Evolutionary conservation across 2,888 invertebrate genomes (phyloP).

Genomic region (Ophion ellenae): DNA sequence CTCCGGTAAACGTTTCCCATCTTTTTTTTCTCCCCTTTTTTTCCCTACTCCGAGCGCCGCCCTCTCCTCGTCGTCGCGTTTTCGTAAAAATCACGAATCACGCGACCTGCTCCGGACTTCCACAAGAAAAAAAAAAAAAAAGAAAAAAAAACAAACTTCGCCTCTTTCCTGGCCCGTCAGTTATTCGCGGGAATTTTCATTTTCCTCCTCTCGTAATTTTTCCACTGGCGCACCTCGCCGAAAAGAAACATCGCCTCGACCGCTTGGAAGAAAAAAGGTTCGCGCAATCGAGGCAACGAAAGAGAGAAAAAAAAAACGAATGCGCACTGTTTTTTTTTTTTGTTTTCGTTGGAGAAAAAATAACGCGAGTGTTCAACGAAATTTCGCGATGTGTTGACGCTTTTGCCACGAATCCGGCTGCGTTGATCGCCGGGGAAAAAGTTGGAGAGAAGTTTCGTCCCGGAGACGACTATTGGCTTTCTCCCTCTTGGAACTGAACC

Average conservation of each 20-base stretch:
- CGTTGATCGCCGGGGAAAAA: background rate
- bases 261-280: conserved; percentile 16
- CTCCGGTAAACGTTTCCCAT: conserved; percentile 37
- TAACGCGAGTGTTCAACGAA: background rate
- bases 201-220: conserved; percentile 12
- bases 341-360: background rate
- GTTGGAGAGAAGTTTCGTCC: background rate
- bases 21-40: conserved; percentile 26
- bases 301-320: background rate
- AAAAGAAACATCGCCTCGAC: conserved; percentile 7
- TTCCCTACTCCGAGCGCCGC: background rate
- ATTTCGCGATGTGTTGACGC: background rate
- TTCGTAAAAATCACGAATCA: conserved; percentile 50
- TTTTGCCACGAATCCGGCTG: conserved; percentile 4
- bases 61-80: conserved; percentile 14
- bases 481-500: no score
- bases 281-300: conserved; percentile 32
- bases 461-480: background rate
- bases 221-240: background rate
- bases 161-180: conserved; percentile 9
- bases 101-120: conserved; percentile 29
- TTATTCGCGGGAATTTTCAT: conserved; percentile 26
- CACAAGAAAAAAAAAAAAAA: conserved; percentile 11
- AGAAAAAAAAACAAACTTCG: conserved; percentile 14
- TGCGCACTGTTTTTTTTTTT: background rate